These are phyloP conservation scores for Dromococcyx pavoninus DNA, from an alignment of 2,797 vertebrate species.

Conservation along the genomic window DNA sequence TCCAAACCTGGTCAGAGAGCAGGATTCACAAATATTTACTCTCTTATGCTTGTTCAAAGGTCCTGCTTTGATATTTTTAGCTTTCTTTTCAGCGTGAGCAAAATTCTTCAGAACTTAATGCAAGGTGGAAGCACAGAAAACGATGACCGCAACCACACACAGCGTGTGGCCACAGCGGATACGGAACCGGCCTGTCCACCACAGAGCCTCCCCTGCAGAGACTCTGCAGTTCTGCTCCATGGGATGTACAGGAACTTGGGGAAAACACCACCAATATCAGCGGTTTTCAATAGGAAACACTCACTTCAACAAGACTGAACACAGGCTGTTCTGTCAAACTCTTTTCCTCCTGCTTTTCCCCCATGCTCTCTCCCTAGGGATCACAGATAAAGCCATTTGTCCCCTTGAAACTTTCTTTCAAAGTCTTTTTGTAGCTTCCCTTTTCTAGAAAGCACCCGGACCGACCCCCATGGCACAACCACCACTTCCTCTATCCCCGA, in stretches of 20 bases:
- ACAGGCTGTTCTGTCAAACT: not conserved
- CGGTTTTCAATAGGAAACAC: not conserved
- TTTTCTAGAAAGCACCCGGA: not conserved
- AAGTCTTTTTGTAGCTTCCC: not conserved
- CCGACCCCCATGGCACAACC: not conserved
- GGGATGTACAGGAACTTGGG: not conserved
- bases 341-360: not conserved
- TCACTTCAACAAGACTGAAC: not conserved
- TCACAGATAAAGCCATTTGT: not conserved
- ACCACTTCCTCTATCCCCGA: accelerated
- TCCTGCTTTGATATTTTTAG: not conserved
- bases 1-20: not conserved
- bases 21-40: slow-evolving; percentile 34
- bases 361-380: not conserved
- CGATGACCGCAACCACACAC: not conserved
- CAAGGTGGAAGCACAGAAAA: not conserved
- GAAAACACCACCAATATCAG: not conserved
- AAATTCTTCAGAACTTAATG: not conserved
- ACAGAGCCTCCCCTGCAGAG: not conserved
- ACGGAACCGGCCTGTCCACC: accelerated
- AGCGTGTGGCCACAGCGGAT: not conserved
- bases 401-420: not conserved
- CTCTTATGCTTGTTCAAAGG: slow-evolving; percentile 6
- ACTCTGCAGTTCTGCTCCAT: not conserved
- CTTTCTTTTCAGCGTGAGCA: not conserved